phyloP scores from a whole-genome alignment of 2,113 vertebrate species.

The Equus przewalskii region DNA sequence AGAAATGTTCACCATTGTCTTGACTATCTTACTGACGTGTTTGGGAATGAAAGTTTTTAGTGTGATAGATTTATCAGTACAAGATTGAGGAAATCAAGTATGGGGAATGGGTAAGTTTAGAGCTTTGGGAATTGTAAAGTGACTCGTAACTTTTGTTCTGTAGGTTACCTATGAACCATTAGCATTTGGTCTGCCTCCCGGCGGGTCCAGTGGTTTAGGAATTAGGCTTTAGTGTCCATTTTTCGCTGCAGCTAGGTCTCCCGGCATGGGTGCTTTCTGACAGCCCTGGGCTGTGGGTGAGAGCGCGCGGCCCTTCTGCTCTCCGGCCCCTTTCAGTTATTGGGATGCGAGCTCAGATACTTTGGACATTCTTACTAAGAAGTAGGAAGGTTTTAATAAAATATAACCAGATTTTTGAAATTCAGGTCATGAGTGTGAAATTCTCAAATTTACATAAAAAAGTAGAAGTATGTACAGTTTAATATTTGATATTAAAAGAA shows the following conservation, averaged over 20 bases:
- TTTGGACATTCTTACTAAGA: slow-evolving; percentile 48
- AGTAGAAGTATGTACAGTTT: slow-evolving; percentile 45
- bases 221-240: not conserved
- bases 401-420: slow-evolving; percentile 14
- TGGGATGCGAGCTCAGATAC: not conserved
- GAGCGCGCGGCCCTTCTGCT: not conserved
- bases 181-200: slow-evolving; percentile 13
- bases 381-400: slow-evolving; percentile 29
- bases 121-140: slow-evolving; percentile 30
- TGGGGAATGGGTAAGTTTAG: slow-evolving; percentile 13
- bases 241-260: not conserved
- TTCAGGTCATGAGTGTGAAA: slow-evolving; percentile 15
- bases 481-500: slow-evolving; percentile 53
- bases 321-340: not conserved
- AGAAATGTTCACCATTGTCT: slow-evolving; percentile 13
- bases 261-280: not conserved
- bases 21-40: slow-evolving; percentile 1
- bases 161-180: not conserved
- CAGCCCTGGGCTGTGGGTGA: not conserved
- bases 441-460: slow-evolving; percentile 30
- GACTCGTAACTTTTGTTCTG: slow-evolving; percentile 2
- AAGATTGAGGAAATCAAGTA: slow-evolving; percentile 29
- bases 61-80: slow-evolving; percentile 55
- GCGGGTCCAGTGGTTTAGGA: not conserved
- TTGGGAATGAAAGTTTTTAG: slow-evolving; percentile 19